Conservation (phyloP, 2,888 invertebrate genomes). For the Morpho deidamia region DNA sequence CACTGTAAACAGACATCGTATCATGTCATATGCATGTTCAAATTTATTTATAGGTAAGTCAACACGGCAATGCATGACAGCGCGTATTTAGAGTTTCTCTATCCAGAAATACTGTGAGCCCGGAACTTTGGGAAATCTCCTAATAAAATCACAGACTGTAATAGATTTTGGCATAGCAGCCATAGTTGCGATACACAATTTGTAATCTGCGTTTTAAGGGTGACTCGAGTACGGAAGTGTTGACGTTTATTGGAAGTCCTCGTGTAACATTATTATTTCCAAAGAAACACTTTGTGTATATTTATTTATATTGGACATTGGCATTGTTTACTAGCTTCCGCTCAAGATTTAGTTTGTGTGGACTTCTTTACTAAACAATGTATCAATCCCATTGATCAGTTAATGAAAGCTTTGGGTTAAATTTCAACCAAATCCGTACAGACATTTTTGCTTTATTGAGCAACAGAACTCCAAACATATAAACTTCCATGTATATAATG, state of each 20-base stretch:
- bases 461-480: too few species aligned
- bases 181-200: constrained; percentile 17
- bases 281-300: too few species aligned
- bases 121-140: constrained; percentile 27
- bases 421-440: too few species aligned
- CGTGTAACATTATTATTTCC: neutral
- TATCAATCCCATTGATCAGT: too few species aligned
- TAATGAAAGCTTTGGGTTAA: too few species aligned
- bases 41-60: constrained; percentile 25
- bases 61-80: constrained; percentile 22
- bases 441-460: too few species aligned
- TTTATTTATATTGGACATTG: too few species aligned
- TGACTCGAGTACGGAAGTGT: constrained; percentile 3
- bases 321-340: too few species aligned
- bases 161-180: constrained; percentile 27
- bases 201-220: constrained; percentile 15
- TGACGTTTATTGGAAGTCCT: neutral
- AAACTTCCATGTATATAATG: too few species aligned
- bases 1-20: constrained; percentile 19
- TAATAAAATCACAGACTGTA: constrained; percentile 28
- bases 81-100: constrained; percentile 23
- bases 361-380: too few species aligned
- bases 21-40: constrained; percentile 22
- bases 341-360: too few species aligned
- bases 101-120: constrained; percentile 27